A percentile compares a stretch with the other conserved stretches of the same genome.
Evolutionary conservation across 2,797 vertebrate species (phyloP).

Genomic region (Mormyrops attenuatus): DNA sequence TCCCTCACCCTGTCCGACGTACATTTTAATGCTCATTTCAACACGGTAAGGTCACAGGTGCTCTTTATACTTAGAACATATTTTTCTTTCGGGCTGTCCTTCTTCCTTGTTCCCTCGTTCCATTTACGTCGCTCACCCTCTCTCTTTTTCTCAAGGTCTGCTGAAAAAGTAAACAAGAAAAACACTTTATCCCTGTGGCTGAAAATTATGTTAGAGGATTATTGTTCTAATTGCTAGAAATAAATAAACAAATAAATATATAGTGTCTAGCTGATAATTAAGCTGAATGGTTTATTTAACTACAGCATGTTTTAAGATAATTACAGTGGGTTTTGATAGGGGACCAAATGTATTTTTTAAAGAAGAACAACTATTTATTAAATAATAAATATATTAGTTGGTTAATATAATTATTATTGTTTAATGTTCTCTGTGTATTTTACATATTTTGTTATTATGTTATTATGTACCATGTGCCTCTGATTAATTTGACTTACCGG

Average conservation of each 20-base stretch:
- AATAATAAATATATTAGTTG: neutral
- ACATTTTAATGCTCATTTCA: constrained; percentile 64
- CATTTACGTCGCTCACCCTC: constrained; percentile 17
- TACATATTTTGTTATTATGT: neutral
- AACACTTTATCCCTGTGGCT: neutral
- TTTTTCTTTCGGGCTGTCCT: constrained; percentile 43
- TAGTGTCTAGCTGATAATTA: neutral
- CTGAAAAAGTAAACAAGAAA: constrained; percentile 25
- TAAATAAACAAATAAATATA: neutral
- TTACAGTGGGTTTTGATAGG: neutral
- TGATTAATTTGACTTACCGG: neutral
- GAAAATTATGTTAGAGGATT: neutral
- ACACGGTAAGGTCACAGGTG: constrained; percentile 69
- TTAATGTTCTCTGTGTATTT: neutral
- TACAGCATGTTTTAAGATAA: neutral
- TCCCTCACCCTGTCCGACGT: constrained; percentile 33
- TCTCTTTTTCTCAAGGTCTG: constrained; percentile 31
- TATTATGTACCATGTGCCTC: neutral
- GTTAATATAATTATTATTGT: neutral
- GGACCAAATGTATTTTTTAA: neutral
- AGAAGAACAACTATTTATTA: neutral
- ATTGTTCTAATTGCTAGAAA: neutral
- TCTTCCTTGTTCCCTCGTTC: constrained; percentile 36
- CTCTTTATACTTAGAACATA: constrained; percentile 52
- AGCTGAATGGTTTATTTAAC: neutral